Evolutionary conservation across 2,113 vertebrate species (phyloP), one percentile per base, ranked within the genome.

Genomic region (Meleagris gallopavo): DNA sequence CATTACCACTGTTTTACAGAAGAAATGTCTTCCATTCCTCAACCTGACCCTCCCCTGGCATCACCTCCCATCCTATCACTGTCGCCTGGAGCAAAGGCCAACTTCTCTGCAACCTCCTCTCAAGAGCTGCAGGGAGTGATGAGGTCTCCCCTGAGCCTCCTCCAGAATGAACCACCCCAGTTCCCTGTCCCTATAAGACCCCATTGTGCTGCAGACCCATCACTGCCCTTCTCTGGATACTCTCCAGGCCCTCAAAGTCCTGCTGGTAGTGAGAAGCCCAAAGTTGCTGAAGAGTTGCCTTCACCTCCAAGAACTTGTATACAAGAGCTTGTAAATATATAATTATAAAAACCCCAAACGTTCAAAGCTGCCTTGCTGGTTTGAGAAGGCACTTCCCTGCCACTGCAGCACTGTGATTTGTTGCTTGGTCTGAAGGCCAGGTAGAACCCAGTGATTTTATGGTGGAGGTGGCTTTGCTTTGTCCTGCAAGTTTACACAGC

Each of bases 321-420:
- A 15, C 22, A 58, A 83, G 24, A 78, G 57, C 21, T 60, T 86
- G 24, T 71, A 86, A 93, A 86, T 67, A 50, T 58, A 12, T 94
- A 95, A 94, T 87, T 95, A 92, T 5, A 40, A 62, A 66, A 83
- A 69, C 60, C 72, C 86, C 93, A 85, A 86, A 90, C 21, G 55
- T 95, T 76, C 71, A 80, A 95, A 93, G 95, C 82, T 1, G 6
- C 72, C 29, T 83, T 93, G 90, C 75, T 93, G 64, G 79, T 60
- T 93, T 60, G 85, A 91, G 93, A 89, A 89, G 67, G 74, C 72
- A 27, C 24, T 85, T 74, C 69, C 36, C 77, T 91, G 82, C 43
- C 36, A 36, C 85, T 50, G 65, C 4, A 1, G 74, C 61, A 6
- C 30, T 22, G 43, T 32, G 50, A 45, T 83, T 83, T 85, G 70